Percentiles rank a stretch among this genome's conserved stretches.
phyloP scores from a whole-genome alignment of 2,888 invertebrate genomes.

The Chymomyza amoena region DNA sequence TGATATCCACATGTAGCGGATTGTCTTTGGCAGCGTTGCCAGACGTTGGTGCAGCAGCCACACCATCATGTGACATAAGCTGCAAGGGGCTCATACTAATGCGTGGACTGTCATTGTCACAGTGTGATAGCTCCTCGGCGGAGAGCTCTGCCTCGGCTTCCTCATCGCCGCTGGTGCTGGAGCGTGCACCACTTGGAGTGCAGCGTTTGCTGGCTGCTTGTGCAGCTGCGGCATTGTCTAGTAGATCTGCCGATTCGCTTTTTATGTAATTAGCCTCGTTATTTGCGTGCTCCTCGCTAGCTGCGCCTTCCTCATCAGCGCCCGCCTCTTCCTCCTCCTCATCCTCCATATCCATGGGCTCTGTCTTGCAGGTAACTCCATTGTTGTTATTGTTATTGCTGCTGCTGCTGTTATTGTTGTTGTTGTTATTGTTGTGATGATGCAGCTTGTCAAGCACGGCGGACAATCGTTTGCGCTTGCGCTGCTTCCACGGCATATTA shows the following conservation, averaged over 20 bases:
- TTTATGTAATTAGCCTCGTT: conserved; percentile 55
- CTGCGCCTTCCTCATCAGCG: conserved; percentile 39
- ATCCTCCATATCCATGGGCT: conserved; percentile 60
- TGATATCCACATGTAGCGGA: conserved; percentile 77
- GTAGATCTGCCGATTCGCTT: conserved; percentile 35
- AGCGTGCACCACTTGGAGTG: conserved; percentile 39
- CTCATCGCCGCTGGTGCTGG: conserved; percentile 71
- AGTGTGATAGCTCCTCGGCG: conserved; percentile 66
- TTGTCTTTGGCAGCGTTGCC: conserved; percentile 60
- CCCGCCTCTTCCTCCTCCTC: conserved; percentile 12
- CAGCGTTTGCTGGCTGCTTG: conserved; percentile 7
- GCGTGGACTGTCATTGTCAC: conserved; percentile 71
- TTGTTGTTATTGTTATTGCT: conserved; percentile 56
- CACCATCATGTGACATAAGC: conserved; percentile 46
- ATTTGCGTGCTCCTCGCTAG: conserved; percentile 27
- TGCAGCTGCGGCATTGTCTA: background rate
- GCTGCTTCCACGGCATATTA: conserved; percentile 83
- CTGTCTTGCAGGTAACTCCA: conserved; percentile 55
- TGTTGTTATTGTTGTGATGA: conserved; percentile 80
- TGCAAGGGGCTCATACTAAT: conserved; percentile 77
- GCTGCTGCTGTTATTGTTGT: conserved; percentile 78
- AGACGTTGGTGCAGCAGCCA: conserved; percentile 7
- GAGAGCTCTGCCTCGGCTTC: conserved; percentile 65
- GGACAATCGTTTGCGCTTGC: conserved; percentile 88
- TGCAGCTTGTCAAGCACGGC: conserved; percentile 88